A percentile compares a stretch with the other conserved stretches of the same genome.
phyloP scores from a whole-genome alignment of 2,888 invertebrate species.

The Anarsia innoxiella region DNA sequence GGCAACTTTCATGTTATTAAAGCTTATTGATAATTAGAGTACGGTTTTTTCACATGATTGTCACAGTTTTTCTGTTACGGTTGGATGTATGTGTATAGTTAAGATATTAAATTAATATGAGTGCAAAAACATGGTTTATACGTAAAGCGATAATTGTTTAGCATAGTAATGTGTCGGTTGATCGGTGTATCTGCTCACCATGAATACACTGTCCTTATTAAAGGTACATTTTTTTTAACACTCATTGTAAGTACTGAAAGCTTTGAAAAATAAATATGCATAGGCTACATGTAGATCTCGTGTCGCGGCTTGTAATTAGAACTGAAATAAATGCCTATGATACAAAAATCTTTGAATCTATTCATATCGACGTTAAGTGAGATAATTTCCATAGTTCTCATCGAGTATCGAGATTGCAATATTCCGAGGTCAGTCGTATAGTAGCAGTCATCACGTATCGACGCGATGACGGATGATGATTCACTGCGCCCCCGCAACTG shows the following conservation, averaged over 20 bases:
- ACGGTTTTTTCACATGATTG: slow-evolving; percentile 11
- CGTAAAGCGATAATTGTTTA: slow-evolving; percentile 32
- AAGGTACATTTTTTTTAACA: too few species aligned
- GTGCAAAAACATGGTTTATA: slow-evolving; percentile 19
- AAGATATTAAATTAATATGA: slow-evolving; percentile 35
- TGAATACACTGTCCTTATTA: too few species aligned
- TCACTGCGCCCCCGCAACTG: slow-evolving; percentile 4
- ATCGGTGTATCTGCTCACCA: slow-evolving; percentile 11
- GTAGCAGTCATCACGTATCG: slow-evolving; percentile 5
- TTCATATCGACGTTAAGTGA: too few species aligned
- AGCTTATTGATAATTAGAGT: slow-evolving; percentile 11
- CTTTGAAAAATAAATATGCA: too few species aligned
- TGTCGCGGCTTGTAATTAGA: too few species aligned
- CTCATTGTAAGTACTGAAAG: too few species aligned
- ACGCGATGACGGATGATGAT: slow-evolving; percentile 7
- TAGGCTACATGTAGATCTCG: too few species aligned
- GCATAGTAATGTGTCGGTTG: slow-evolving; percentile 18
- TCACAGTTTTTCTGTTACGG: slow-evolving; percentile 9
- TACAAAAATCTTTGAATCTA: too few species aligned
- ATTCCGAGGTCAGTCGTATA: slow-evolving; percentile 2
- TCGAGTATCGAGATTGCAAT: too few species aligned
- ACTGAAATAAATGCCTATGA: too few species aligned
- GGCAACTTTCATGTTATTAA: slow-evolving; percentile 8
- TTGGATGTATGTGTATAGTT: slow-evolving; percentile 23
- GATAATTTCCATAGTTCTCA: too few species aligned